Evolutionary conservation across 2,113 vertebrate species (phyloP), one percentile per base, ranked within the genome.

Genomic region (Ammodramus savannarum): DNA sequence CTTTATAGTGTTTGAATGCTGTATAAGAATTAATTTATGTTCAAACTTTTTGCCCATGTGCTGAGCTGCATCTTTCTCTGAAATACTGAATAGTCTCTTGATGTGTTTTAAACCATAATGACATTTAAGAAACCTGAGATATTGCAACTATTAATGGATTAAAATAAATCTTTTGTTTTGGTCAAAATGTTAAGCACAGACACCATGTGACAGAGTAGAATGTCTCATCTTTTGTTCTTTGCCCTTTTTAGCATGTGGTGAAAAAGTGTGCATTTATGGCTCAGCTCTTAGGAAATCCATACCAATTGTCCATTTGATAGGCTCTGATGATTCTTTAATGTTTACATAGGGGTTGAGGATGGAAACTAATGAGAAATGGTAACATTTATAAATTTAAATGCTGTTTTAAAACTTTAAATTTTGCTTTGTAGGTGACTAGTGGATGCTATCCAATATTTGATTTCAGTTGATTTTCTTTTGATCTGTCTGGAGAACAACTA

Each of bases 401-500:
- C 36, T 89, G 13, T 34, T 39, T 39, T 39, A 39, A 14, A 39
- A 39, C 39, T 39, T 39, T 39, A 39, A 39, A 34, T 18, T 85
- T 57, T 80, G 29, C 20, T 74, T 73, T 67, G 38, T 15, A 78
- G 23, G 34, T 59, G 41, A 31, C 67, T 27, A 63, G 68, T 72
- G n/a, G 46, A 76, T 78, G 38, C 17, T 82, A 58, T 62, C 89
- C 63, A 94, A 36, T 29, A 46, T 36, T 89, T 84, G 20, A 2
- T 92, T 95, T 94, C 44, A 46, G n/a, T 48, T 83, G 41, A 68
- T 44, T 88, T 93, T 90, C 46, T 93, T 91, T 75, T 69, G 18
- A 41, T 90, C 34, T 51, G 43, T 61, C 48, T 48, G 49, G 13
- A 78, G 52, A 94, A 76, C 39, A 85, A 46, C 43, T 79, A 89